phyloP scores from a whole-genome alignment of 2,888 invertebrate genomes.

The Darwinula stevensoni region DNA sequence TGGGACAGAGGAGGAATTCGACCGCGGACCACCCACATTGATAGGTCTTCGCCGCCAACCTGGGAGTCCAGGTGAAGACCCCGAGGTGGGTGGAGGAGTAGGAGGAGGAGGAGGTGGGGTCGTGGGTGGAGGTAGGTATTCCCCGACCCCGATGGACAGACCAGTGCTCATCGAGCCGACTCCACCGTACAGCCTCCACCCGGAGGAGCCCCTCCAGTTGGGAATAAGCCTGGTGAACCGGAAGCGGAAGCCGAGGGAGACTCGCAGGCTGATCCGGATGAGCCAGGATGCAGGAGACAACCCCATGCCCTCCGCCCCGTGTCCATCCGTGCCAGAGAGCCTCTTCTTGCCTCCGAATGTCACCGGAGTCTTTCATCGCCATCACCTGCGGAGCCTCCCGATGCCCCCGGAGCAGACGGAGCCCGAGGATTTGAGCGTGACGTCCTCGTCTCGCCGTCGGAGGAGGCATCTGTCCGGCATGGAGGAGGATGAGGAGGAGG shows the following conservation, averaged over 20 bases:
- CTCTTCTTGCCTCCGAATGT: not conserved
- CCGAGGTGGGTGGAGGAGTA: conserved; percentile 9
- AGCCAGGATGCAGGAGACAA: too few species aligned
- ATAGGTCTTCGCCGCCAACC: too few species aligned
- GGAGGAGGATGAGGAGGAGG: not conserved
- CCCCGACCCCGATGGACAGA: conserved; percentile 13
- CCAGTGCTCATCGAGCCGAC: too few species aligned
- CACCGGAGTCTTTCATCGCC: conserved; percentile 16
- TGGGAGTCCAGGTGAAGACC: too few species aligned
- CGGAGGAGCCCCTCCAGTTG: conserved; percentile 5
- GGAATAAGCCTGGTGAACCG: conserved; percentile 12
- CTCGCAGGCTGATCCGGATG: conserved; percentile 22
- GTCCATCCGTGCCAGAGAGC: conserved; percentile 8
- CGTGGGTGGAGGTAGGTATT: conserved; percentile 15
- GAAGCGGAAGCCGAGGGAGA: conserved; percentile 21
- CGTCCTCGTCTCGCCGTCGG: not conserved
- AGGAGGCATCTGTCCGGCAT: not conserved
- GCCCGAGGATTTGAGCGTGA: conserved; percentile 60
- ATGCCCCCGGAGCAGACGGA: conserved; percentile 32
- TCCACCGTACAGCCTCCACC: too few species aligned
- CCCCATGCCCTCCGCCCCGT: conserved; percentile 7
- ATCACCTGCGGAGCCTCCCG: conserved; percentile 15
- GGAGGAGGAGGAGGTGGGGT: too few species aligned
- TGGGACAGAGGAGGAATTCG: too few species aligned
- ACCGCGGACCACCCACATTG: too few species aligned